phyloP scores from a whole-genome alignment of 2,113 vertebrate genomes.

The Silurus asotus region DNA sequence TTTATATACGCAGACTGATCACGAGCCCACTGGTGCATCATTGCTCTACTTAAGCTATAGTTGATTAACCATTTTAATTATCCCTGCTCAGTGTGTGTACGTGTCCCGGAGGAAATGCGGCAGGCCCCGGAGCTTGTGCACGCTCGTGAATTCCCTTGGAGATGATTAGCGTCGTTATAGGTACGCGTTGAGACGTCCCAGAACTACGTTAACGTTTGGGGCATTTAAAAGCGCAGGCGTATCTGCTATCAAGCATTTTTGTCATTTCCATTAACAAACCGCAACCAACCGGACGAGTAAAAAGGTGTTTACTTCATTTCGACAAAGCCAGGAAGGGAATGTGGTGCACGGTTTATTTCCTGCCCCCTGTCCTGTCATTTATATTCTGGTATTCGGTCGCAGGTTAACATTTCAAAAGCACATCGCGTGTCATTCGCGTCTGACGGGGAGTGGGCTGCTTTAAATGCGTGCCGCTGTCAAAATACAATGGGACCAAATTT shows the following conservation, averaged over 20 bases:
- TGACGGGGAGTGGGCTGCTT: conserved; percentile 2
- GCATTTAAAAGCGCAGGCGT: conserved; percentile 11
- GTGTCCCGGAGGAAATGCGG: conserved; percentile 9
- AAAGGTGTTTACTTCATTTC: neutral
- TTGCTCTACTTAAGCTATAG: conserved; percentile 39
- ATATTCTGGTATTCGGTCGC: neutral
- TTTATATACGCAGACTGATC: conserved; percentile 40
- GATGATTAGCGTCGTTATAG: conserved; percentile 29
- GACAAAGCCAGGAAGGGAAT: neutral
- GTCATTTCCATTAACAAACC: conserved; percentile 5
- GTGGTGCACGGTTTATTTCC: neutral
- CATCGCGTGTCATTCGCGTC: neutral
- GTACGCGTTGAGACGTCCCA: conserved; percentile 18
- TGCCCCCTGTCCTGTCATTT: conserved; percentile 3
- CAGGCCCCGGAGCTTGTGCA: neutral
- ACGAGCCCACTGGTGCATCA: conserved; percentile 28
- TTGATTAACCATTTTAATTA: conserved; percentile 51
- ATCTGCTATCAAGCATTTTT: conserved; percentile 27
- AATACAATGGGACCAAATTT: conserved; percentile 21
- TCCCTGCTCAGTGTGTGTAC: conserved; percentile 3
- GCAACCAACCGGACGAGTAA: conserved; percentile 3
- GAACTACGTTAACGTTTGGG: neutral
- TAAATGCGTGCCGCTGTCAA: conserved; percentile 28
- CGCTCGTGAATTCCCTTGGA: conserved; percentile 8
- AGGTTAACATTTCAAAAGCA: neutral